phyloP scores from a whole-genome alignment of 2,888 invertebrate genomes.

The Penaeus monodon region DNA sequence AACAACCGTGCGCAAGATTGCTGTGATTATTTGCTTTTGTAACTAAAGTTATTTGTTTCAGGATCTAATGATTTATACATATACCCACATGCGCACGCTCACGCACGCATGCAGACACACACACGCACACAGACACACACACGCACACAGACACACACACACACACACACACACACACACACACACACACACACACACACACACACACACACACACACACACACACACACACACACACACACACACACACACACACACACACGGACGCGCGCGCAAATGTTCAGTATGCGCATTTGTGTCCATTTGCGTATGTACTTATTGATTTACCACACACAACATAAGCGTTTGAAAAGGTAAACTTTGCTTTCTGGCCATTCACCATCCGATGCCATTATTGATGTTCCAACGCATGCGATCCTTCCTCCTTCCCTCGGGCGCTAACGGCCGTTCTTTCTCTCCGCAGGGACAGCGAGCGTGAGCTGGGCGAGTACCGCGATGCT shows the following conservation, averaged over 20 bases:
- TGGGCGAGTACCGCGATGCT: slow-evolving; percentile 61
- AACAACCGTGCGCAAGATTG: no score
- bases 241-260: slow-evolving; percentile 11
- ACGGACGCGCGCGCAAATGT: background rate
- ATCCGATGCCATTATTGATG: no score
- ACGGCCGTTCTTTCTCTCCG: background rate
- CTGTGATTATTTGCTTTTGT: no score
- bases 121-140: background rate
- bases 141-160: slow-evolving; percentile 1
- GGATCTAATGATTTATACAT: background rate
- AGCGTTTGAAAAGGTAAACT: no score
- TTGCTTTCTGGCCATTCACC: no score
- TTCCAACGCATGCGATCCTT: background rate
- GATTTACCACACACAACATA: no score
- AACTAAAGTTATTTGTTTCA: no score
- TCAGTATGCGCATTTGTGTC: background rate
- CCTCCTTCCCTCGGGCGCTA: background rate
- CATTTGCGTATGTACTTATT: background rate
- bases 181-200: slow-evolving; percentile 11
- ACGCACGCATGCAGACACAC: no score
- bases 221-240: slow-evolving; percentile 4
- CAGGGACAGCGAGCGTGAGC: slow-evolving; percentile 64
- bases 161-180: slow-evolving; percentile 11
- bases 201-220: background rate
- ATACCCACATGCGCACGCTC: no score